Percentiles rank a stretch among this genome's conserved stretches.
These are phyloP conservation scores for Peromyscus maniculatus DNA, from an alignment of 2,113 vertebrate species.

Conservation along the genomic window DNA sequence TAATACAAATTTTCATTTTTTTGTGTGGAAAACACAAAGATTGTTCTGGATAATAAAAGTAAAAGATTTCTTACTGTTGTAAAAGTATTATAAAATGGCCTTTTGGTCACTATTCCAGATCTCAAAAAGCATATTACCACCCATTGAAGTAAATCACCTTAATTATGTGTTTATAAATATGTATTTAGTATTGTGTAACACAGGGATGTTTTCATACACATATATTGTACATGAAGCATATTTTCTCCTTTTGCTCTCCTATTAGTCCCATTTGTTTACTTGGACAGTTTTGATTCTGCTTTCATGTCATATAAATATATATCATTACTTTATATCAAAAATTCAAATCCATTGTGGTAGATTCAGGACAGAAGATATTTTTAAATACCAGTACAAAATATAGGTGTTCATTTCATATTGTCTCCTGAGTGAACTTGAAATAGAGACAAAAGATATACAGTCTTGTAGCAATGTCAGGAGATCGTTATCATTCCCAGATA, in stretches of 20 bases:
- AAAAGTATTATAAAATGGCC: not conserved
- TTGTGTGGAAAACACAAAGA: too few species aligned
- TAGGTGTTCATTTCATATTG: not conserved
- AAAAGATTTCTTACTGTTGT: not conserved
- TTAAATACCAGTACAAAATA: not conserved
- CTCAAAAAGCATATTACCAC: not conserved
- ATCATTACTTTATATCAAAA: not conserved
- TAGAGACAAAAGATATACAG: not conserved
- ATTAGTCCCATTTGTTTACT: not conserved
- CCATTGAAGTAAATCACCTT: not conserved
- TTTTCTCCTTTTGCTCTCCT: not conserved
- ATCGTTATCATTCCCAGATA: not conserved
- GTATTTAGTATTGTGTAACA: not conserved
- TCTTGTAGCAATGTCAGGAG: not conserved
- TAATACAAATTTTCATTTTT: not conserved
- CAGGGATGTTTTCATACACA: not conserved
- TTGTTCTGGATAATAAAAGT: rapidly evolving
- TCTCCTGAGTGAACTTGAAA: not conserved
- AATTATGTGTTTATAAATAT: not conserved
- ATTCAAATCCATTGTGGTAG: not conserved
- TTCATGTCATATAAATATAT: not conserved
- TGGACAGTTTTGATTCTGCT: not conserved
- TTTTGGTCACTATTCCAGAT: not conserved
- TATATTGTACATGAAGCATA: not conserved
- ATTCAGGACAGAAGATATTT: constrained; percentile 1